Evolutionary conservation across 2,113 vertebrate species (phyloP).

Genomic region (Empidonax traillii): DNA sequence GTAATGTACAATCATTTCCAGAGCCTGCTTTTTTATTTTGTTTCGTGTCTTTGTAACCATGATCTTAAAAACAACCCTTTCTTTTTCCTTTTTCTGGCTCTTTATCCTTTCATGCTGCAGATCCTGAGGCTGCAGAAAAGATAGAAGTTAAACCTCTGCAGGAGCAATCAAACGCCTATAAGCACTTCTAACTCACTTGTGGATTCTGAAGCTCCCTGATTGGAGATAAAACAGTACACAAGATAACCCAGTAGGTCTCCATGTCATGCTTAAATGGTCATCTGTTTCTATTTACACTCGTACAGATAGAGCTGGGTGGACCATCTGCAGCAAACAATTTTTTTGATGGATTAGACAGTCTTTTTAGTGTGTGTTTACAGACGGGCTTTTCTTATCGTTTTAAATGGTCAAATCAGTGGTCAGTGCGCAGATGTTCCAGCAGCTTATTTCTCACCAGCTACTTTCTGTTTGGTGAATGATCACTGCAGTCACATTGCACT

Average conservation of each 20-base stretch:
- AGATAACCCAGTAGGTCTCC: background rate
- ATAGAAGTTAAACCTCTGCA: background rate
- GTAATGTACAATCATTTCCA: background rate
- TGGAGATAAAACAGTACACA: background rate
- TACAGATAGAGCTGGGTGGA: background rate
- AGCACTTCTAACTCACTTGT: background rate
- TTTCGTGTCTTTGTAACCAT: background rate
- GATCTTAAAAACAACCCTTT: background rate
- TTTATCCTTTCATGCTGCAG: background rate
- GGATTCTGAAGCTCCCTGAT: background rate
- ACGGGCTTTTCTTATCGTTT: conserved; percentile 4
- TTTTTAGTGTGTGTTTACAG: conserved; percentile 6
- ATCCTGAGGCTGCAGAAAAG: background rate
- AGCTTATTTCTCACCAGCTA: background rate
- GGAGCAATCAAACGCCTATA: background rate
- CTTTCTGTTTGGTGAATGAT: background rate
- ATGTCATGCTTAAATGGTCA: background rate
- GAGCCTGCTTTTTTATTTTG: background rate
- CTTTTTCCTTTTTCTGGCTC: background rate
- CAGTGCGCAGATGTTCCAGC: background rate
- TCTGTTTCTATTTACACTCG: conserved; percentile 12
- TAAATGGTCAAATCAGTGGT: background rate
- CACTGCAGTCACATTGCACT: background rate
- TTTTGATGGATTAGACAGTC: conserved; percentile 2
- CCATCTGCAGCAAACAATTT: background rate